Percentiles rank a stretch among this genome's conserved stretches.
Conservation (phyloP, 1,140 invertebrate species). For the Proctacanthus coquilletti region DNA sequence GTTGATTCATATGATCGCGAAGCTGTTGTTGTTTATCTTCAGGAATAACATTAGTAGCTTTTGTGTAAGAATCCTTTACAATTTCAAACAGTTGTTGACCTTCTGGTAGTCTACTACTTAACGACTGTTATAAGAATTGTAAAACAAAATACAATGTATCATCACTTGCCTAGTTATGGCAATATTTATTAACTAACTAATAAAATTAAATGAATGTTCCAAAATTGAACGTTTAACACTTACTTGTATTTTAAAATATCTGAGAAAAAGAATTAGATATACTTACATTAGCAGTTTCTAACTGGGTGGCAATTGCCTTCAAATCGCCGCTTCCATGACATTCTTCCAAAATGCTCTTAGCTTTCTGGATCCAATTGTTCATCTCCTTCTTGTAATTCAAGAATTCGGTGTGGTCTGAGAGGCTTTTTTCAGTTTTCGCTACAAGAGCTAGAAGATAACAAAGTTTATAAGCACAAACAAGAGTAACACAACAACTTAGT, state of each 20-base stretch:
- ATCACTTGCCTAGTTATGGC: too few species aligned
- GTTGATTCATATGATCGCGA: constrained; percentile 52
- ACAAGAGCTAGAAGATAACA: constrained; percentile 37
- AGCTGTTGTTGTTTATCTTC: constrained; percentile 63
- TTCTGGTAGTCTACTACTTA: constrained; percentile 62
- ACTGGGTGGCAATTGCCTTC: constrained; percentile 59
- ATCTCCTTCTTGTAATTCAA: constrained; percentile 68
- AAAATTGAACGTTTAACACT: too few species aligned
- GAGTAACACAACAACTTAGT: not conserved
- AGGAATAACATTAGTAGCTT: constrained; percentile 65
- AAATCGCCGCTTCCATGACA: constrained; percentile 68
- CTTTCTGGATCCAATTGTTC: constrained; percentile 62
- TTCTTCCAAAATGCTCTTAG: constrained; percentile 62
- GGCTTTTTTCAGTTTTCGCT: constrained; percentile 70
- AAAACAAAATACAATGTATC: not conserved
- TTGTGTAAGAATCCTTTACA: constrained; percentile 68
- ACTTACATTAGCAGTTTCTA: constrained; percentile 54
- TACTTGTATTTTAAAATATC: too few species aligned
- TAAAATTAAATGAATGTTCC: too few species aligned
- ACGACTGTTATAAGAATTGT: constrained; percentile 29
- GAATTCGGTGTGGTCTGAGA: constrained; percentile 80
- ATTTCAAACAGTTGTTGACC: constrained; percentile 69
- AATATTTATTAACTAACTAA: too few species aligned
- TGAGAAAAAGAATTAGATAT: not conserved
- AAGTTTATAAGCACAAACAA: not conserved